Percentiles rank a stretch among this genome's conserved stretches.
Conservation (phyloP, 2,113 vertebrate species). For the Tupaia tana region DNA sequence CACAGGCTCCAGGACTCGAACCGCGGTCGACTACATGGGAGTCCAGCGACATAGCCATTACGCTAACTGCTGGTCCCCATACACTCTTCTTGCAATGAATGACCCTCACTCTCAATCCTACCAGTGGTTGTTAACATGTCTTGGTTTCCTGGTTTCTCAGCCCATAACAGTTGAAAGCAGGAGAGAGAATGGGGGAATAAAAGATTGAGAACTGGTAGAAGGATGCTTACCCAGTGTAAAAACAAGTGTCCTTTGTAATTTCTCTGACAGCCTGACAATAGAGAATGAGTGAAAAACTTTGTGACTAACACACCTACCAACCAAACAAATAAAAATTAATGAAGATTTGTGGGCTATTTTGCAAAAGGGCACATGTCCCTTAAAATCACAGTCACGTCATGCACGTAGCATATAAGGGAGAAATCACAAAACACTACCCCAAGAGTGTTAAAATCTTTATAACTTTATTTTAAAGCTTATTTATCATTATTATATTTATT, state of each 20-base stretch:
- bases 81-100: background rate
- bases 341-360: slow-evolving; percentile 1
- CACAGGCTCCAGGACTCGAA: too few relatives aligned
- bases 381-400: background rate
- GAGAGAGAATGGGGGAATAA: background rate
- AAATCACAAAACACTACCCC: background rate
- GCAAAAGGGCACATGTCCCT: background rate
- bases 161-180: background rate
- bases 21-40: too few relatives aligned
- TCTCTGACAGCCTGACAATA: background rate
- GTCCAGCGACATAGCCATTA: too few relatives aligned
- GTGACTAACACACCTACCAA: background rate
- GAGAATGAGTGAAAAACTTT: slow-evolving; percentile 3
- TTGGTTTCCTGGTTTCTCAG: slow-evolving; percentile 45
- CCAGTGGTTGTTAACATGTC: background rate
- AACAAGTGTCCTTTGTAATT: slow-evolving; percentile 11
- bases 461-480: too few relatives aligned
- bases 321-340: background rate
- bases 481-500: too few relatives aligned
- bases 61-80: too few relatives aligned
- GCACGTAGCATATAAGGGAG: too few relatives aligned
- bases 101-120: background rate
- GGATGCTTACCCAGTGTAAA: background rate
- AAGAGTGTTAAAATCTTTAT: too few relatives aligned
- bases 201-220: background rate